Evolutionary conservation across 2,888 invertebrate species (phyloP), one percentile per base, ranked within the genome.

Genomic region (Amblyjoppa fuscipennis): DNA sequence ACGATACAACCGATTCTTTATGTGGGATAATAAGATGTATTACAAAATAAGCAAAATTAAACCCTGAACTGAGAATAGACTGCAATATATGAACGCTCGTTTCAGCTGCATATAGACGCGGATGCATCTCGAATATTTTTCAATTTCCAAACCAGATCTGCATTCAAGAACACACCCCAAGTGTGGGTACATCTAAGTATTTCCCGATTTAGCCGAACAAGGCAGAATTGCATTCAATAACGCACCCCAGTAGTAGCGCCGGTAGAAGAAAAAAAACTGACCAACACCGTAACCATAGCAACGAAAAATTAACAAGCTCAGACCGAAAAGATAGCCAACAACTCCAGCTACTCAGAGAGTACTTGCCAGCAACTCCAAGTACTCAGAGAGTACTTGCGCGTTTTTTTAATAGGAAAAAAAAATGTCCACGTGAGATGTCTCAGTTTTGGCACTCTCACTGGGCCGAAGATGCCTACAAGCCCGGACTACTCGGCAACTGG

Each of bases 391-490:
- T 20, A 20, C 11, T 25, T 11, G 49, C 61, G 56, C 53, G 31
- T 53, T 64, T 61, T 61, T 13, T 13, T 28, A 75, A 34, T 25
- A 56, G 28, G 56, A 53, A 56, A 34, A 51, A 68, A 68, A 13
- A 64, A 25, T 25, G 59, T 64, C 56, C 56, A 25, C 25, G 7
- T 2, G 38, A 76, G 53, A 92, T 92, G 92, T 91, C 92, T 25
- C 92, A 92, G 84, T 84, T 87, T 87, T 92, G 92, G 92, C 89
- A 90, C 69, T 90, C 89, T 38, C 87, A 91, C 82, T 91, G 91
- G 91, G 87, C 87, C 64, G 90, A 92, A 38, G 89, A 90, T 64
- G 49, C 88, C 80, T 92, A 89, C 79, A 88, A 85, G 74, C 88
- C 92, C 45, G 81, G 81, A 59, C 89, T 89, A 87, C 88, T 92